These are phyloP conservation scores for Hylyphantes graminicola DNA, from an alignment of 1,140 invertebrate genomes.

Conservation along the genomic window DNA sequence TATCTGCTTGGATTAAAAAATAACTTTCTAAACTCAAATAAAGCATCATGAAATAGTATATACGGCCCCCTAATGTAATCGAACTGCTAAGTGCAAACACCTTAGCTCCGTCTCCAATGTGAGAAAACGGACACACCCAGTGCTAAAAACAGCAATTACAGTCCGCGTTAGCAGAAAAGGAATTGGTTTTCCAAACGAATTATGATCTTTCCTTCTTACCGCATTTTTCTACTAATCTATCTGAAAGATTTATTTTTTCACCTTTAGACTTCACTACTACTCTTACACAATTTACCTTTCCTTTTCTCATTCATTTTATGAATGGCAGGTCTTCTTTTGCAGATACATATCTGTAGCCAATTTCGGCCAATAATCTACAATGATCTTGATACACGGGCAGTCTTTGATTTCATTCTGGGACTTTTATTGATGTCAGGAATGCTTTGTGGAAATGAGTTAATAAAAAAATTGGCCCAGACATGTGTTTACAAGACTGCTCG, in stretches of 20 bases:
- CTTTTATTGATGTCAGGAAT: no score
- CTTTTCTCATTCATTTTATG: background rate
- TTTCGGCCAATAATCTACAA: no score
- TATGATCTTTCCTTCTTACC: background rate
- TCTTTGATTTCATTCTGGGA: no score
- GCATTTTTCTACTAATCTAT: background rate
- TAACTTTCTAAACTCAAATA: no score
- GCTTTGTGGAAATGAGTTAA: no score
- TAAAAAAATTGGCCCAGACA: no score
- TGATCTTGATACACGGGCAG: no score
- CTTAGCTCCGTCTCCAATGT: slow-evolving; percentile 32
- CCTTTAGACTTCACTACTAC: background rate
- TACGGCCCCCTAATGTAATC: background rate
- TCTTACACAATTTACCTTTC: background rate
- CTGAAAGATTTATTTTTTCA: slow-evolving; percentile 18
- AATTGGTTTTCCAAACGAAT: slow-evolving; percentile 46
- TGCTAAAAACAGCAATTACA: slow-evolving; percentile 50
- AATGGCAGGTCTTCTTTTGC: no score
- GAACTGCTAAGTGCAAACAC: slow-evolving; percentile 38
- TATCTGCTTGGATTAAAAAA: no score
- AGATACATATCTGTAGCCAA: no score
- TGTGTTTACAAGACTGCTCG: no score
- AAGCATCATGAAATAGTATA: background rate
- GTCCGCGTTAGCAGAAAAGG: slow-evolving; percentile 33
- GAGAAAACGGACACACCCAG: slow-evolving; percentile 47